These are phyloP conservation scores for Cantharis nigra DNA, from an alignment of 2,888 invertebrate species.

Conservation along the genomic window DNA sequence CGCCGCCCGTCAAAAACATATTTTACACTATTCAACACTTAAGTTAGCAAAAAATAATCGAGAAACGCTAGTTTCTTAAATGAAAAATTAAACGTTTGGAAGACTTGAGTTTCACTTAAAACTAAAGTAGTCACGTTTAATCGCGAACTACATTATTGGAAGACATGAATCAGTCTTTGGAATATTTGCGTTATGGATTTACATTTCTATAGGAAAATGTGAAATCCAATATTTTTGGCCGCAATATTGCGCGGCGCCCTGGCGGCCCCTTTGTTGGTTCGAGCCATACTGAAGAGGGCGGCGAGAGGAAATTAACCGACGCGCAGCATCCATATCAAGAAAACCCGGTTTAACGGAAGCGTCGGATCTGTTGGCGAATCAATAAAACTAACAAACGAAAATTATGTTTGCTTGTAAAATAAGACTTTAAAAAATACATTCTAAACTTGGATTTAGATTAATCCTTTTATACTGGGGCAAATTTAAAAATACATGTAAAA, in stretches of 20 bases:
- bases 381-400: slow-evolving; percentile 19
- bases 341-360: slow-evolving; percentile 29
- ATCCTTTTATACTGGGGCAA: background rate
- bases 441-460: background rate
- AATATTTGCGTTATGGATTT: slow-evolving; percentile 37
- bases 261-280: slow-evolving; percentile 32
- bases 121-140: slow-evolving; percentile 45
- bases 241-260: slow-evolving; percentile 31
- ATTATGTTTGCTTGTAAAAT: background rate
- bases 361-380: slow-evolving; percentile 27
- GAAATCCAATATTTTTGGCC: background rate
- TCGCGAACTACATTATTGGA: slow-evolving; percentile 47
- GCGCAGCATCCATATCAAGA: slow-evolving; percentile 46
- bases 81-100: slow-evolving; percentile 53
- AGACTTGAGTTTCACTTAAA: slow-evolving; percentile 57
- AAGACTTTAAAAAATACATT: background rate
- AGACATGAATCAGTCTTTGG: slow-evolving; percentile 59
- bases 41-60: background rate
- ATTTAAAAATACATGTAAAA: background rate
- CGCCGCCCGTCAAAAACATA: slow-evolving; percentile 52
- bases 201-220: slow-evolving; percentile 28
- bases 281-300: slow-evolving; percentile 32
- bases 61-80: background rate
- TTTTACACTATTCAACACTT: background rate
- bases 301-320: slow-evolving; percentile 33